Percentiles rank a stretch among this genome's conserved stretches.
phyloP scores from a whole-genome alignment of 2,113 vertebrate species.

The Oreochromis spilurus region DNA sequence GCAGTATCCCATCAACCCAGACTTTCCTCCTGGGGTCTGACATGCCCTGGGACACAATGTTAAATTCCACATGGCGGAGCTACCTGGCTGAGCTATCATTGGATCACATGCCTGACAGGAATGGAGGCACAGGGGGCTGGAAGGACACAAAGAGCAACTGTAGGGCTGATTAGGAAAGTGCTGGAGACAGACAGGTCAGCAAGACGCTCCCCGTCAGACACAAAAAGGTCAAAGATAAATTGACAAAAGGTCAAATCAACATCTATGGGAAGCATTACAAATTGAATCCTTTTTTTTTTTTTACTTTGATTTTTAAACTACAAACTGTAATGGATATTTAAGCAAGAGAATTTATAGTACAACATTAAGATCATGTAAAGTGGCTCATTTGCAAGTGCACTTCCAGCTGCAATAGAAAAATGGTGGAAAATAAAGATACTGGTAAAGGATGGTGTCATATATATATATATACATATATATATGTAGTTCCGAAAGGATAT shows the following conservation, averaged over 20 bases:
- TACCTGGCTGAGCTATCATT: slow-evolving; percentile 64
- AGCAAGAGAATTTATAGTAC: neutral
- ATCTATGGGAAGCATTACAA: neutral
- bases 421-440: neutral
- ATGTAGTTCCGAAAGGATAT: no score
- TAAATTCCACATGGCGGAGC: slow-evolving; percentile 72
- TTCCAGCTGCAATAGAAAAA: no score
- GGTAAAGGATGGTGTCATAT: neutral
- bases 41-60: slow-evolving; percentile 53
- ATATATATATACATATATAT: neutral
- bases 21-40: slow-evolving; percentile 33
- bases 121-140: neutral
- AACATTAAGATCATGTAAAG: neutral
- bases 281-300: neutral
- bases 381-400: neutral
- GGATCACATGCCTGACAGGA: slow-evolving; percentile 51
- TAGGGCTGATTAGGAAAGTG: slow-evolving; percentile 49
- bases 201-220: neutral
- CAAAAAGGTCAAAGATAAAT: neutral
- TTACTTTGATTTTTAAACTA: neutral
- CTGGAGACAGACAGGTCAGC: slow-evolving; percentile 28
- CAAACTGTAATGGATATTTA: neutral
- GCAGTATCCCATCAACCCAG: slow-evolving; percentile 48
- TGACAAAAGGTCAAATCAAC: neutral
- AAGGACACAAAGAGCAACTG: slow-evolving; percentile 26